phyloP scores from a whole-genome alignment of 2,888 invertebrate genomes.

The Tricholauxania praeusta region DNA sequence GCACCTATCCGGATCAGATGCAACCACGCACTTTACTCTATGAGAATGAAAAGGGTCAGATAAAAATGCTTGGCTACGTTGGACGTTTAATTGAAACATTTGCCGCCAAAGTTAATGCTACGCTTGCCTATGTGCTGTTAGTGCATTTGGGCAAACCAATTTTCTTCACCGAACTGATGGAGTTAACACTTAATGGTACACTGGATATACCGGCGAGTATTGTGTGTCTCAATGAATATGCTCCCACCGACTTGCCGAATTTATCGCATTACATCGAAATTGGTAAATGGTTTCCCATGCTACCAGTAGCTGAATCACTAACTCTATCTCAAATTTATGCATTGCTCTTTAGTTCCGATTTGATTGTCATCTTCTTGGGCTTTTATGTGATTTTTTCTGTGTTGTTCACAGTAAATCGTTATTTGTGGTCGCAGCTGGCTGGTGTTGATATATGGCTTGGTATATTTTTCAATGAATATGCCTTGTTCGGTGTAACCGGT shows the following conservation, averaged over 20 bases:
- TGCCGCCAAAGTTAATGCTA: neutral
- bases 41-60: too few relatives aligned
- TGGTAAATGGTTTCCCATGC: constrained; percentile 12
- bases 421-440: neutral
- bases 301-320: neutral
- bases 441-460: too few relatives aligned
- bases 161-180: too few relatives aligned
- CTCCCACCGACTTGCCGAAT: neutral
- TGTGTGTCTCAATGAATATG: neutral
- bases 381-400: neutral
- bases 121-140: neutral
- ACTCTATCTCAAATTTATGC: neutral
- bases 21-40: too few relatives aligned
- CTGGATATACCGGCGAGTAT: constrained; percentile 24
- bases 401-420: neutral
- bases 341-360: neutral
- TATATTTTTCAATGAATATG: neutral
- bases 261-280: constrained; percentile 3
- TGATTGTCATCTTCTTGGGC: neutral
- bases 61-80: too few relatives aligned
- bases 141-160: too few relatives aligned
- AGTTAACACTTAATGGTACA: neutral
- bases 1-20: too few relatives aligned
- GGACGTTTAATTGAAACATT: too few relatives aligned
- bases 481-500: constrained; percentile 2